Evolutionary conservation across 2,888 invertebrate species (phyloP), one percentile per base, ranked within the genome.

Genomic region (Vanessa cardui): DNA sequence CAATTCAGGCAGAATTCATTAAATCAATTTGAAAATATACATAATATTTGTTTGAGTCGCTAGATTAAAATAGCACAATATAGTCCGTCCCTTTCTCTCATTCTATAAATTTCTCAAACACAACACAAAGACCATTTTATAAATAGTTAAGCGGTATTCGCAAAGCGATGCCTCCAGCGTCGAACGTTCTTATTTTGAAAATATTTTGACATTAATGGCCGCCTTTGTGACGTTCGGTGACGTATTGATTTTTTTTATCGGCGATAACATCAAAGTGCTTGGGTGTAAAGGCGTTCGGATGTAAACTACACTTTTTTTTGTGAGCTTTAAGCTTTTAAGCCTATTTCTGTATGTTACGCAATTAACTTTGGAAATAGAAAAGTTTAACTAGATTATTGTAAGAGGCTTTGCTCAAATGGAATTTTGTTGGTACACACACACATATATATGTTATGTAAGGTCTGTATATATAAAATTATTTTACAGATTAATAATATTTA

Each of bases 171-270:
- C 85, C 86, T 83, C 85, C 77, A 82, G 85, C 84, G 86, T 80
- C 83, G 81, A 79, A 81, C 82, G 83, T 82, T 83, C 86, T 83
- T 83, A 85, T 90, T 91, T 90, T 88, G 87, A 90, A 92, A 92
- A 92, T 90, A 91, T 92, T 92, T 90, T 91, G 91, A 92, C 91
- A 80, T 90, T 91, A 90, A 92, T 89, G 82, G 88, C 81, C 77
- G 80, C 78, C 82, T 86, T 89, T 89, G 89, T 84, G 89, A 88
- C 76, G 76, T 77, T 77, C 73, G 69, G 75, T 78, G 77, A 79
- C 85, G 83, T 87, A 86, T 87, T 82, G 85, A 80, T 73, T 77
- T 77, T 75, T 80, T 79, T 83, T 82, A 18, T 58, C 49, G 62
- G 68, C 58, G 66, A 72, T 69, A 69, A 66, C 72, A 74, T 68